These are phyloP conservation scores for Polyploca ridens DNA, from an alignment of 2,888 invertebrate species.

Conservation along the genomic window DNA sequence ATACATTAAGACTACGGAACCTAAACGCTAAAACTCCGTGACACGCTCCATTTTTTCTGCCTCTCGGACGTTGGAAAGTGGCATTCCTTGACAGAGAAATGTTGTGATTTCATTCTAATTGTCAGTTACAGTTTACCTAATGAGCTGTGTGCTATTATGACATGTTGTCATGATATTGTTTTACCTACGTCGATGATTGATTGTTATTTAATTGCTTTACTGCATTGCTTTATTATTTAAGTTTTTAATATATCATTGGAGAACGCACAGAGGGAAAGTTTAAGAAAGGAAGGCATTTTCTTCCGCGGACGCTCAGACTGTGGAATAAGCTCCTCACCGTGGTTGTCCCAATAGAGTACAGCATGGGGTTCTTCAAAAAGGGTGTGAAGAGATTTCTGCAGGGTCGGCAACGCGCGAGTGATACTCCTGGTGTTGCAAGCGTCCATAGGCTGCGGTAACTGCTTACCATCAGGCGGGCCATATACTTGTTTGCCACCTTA, in stretches of 20 bases:
- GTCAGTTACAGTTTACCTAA: constrained; percentile 50
- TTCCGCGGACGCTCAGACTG: too few relatives aligned
- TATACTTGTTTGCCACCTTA: too few relatives aligned
- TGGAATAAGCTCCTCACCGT: too few relatives aligned
- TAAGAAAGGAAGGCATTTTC: too few relatives aligned
- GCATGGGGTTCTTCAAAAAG: too few relatives aligned
- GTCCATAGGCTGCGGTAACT: too few relatives aligned
- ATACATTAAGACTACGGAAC: neutral
- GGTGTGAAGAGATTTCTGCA: too few relatives aligned
- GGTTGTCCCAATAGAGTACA: too few relatives aligned
- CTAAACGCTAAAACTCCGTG: neutral
- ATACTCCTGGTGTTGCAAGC: too few relatives aligned
- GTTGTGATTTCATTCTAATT: constrained; percentile 48
- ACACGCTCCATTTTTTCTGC: neutral
- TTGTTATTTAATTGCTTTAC: constrained; percentile 36
- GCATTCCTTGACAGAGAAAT: constrained; percentile 43
- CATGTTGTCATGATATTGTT: constrained; percentile 43
- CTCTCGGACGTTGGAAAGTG: constrained; percentile 51
- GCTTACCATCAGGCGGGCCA: too few relatives aligned
- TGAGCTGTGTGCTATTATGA: constrained; percentile 46
- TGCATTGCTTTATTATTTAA: neutral
- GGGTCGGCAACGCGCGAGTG: too few relatives aligned
- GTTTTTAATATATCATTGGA: neutral
- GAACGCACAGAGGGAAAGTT: too few relatives aligned
- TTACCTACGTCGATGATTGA: constrained; percentile 35